These are phyloP conservation scores for Isichthys henryi DNA, from an alignment of 2,113 vertebrate genomes.

Conservation along the genomic window DNA sequence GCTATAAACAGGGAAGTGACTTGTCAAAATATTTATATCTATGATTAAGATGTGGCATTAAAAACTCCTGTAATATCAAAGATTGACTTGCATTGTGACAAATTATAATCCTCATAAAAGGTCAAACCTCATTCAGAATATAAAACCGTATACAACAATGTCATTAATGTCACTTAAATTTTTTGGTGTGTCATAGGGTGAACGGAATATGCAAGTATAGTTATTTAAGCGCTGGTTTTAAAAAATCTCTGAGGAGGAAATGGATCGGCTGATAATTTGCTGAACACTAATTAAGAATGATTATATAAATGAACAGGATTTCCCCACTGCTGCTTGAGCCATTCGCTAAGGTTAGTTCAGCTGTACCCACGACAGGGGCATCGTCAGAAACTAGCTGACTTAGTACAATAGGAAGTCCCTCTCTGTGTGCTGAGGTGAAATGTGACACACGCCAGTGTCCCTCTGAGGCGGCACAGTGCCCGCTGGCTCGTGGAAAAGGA, in stretches of 20 bases:
- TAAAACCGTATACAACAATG: background rate
- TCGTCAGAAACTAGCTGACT: background rate
- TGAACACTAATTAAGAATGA: background rate
- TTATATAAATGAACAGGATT: background rate
- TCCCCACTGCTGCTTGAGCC: background rate
- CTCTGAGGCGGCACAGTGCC: background rate
- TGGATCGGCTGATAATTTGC: background rate
- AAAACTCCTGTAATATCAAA: background rate
- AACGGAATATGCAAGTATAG: background rate
- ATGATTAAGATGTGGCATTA: background rate
- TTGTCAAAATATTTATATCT: background rate
- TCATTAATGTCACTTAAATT: background rate
- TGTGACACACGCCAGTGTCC: background rate
- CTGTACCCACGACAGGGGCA: background rate
- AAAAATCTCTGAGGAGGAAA: background rate
- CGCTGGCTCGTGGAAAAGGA: background rate
- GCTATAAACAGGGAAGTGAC: background rate
- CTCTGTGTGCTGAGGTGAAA: background rate
- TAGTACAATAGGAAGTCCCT: background rate
- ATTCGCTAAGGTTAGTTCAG: background rate
- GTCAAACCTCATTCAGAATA: background rate
- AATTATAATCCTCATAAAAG: background rate
- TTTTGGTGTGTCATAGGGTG: background rate
- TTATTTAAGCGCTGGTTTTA: background rate
- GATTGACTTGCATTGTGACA: background rate